Evolutionary conservation across 2,113 vertebrate species (phyloP), one percentile per base, ranked within the genome.

Genomic region (Myotis lucifugus): DNA sequence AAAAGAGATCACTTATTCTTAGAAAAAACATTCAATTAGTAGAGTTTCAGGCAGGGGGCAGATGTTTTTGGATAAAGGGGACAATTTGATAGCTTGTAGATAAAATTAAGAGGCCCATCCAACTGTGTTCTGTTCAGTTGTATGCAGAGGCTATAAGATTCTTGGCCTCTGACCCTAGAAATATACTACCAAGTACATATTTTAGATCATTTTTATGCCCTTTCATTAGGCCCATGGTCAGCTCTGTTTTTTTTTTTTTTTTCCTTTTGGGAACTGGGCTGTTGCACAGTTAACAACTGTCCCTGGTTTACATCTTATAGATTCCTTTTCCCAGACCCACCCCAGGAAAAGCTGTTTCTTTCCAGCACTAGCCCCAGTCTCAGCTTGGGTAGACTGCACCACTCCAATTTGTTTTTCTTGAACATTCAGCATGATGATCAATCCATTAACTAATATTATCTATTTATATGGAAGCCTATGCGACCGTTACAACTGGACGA

Each of bases 21-120:
- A 84, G 76, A 94, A 95, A 87, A n/a, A 83, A 52, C 34, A n/a
- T 88, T 18, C 40, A 96, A 18, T 90, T 88, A 81, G 3, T 66
- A 29, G 76, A 83, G 64, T 92, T 92, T 94, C 82, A 64, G 78
- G 64, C 50, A 6, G 19, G 27, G 32, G 56, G 34, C 27, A 81
- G 56, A 81, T 93, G 72, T 70, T 81, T 83, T 87, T 46, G 34
- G 32, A 88, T 64, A 83, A 82, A 84, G 10, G 52, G 70, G 84
- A 92, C 25, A 78, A 27, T 88, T 19, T 74, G 74, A 94, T 78
- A 86, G 59, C 48, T 87, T 84, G 29, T 81, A 25, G 50, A 56
- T 69, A 46, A 87, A 90, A 92, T 90, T 79, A 74, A 74, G 18
- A 83, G 56, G n/a, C 61, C 29, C 32, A 48, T 59, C 40, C 56